phyloP scores from a whole-genome alignment of 2,888 invertebrate species.

The Stenodema calcarata region DNA sequence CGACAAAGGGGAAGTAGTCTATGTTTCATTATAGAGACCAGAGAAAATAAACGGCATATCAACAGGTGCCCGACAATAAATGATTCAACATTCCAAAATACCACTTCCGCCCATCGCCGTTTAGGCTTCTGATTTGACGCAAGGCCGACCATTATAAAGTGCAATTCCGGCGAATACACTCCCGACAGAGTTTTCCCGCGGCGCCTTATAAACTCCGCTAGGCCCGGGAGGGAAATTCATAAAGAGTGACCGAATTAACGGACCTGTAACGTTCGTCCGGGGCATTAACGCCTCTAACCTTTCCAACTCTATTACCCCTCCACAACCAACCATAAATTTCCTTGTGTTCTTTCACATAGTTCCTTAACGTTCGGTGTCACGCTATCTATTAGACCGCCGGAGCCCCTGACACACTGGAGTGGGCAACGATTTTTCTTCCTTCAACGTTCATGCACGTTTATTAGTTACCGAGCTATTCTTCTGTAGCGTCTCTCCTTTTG shows the following conservation, averaged over 20 bases:
- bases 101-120: too few species aligned
- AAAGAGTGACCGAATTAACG: not conserved
- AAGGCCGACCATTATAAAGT: too few species aligned
- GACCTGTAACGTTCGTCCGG: not conserved
- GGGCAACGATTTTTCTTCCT: not conserved
- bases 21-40: too few species aligned
- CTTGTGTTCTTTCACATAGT: not conserved
- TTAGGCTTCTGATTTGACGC: too few species aligned
- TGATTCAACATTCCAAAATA: too few species aligned
- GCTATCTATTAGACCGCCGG: not conserved
- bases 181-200: too few species aligned
- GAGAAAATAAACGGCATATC: too few species aligned
- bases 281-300: not conserved
- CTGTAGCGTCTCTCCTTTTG: not conserved
- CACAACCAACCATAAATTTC: not conserved
- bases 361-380: not conserved
- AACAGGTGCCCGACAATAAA: too few species aligned
- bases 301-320: not conserved
- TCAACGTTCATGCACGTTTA: not conserved
- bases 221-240: not conserved
- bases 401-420: not conserved
- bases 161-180: too few species aligned
- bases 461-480: not conserved
- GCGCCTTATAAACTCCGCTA: not conserved
- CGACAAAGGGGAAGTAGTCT: too few species aligned